Evolutionary conservation across 2,797 vertebrate genomes (phyloP).

Genomic region (Esox lucius): DNA sequence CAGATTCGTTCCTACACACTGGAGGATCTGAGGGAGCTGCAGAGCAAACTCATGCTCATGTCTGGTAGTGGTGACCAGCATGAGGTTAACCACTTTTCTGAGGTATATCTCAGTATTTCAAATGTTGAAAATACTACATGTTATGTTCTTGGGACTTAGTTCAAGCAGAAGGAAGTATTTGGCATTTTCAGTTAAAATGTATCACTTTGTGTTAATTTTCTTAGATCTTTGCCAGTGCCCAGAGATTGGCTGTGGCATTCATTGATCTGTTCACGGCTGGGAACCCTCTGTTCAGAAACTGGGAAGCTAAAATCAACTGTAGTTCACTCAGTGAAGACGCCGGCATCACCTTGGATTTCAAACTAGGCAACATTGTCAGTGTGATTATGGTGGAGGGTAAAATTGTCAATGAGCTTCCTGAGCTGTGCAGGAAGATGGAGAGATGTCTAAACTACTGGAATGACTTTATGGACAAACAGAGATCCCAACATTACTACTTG

Average conservation of each 20-base stretch:
- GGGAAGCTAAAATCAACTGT: slow-evolving; percentile 80
- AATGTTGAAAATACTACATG: not conserved
- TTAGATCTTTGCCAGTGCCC: slow-evolving; percentile 87
- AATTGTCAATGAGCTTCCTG: slow-evolving; percentile 73
- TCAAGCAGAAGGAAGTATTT: not conserved
- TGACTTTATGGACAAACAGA: slow-evolving; percentile 79
- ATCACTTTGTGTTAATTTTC: slow-evolving; percentile 19
- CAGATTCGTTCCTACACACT: slow-evolving; percentile 75
- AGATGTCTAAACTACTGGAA: slow-evolving; percentile 81
- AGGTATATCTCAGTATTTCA: slow-evolving; percentile 70
- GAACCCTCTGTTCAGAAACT: slow-evolving; percentile 88
- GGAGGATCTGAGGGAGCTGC: slow-evolving; percentile 90
- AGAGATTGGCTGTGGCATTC: slow-evolving; percentile 85
- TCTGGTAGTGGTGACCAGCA: slow-evolving; percentile 87
- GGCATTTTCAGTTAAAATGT: not conserved
- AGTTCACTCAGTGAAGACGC: slow-evolving; percentile 40
- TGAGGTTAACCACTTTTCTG: slow-evolving; percentile 90
- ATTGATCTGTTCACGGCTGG: slow-evolving; percentile 87
- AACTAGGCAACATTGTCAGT: slow-evolving; percentile 50
- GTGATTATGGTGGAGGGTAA: slow-evolving; percentile 72
- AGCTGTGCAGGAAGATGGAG: slow-evolving; percentile 88
- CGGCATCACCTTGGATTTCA: slow-evolving; percentile 80
- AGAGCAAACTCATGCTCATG: slow-evolving; percentile 98
- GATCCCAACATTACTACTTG: slow-evolving; percentile 82
- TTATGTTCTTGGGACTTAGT: not conserved